Base-by-base conservation (phyloP, 2,113 vertebrate species). In the Salvator merianae region DNA sequence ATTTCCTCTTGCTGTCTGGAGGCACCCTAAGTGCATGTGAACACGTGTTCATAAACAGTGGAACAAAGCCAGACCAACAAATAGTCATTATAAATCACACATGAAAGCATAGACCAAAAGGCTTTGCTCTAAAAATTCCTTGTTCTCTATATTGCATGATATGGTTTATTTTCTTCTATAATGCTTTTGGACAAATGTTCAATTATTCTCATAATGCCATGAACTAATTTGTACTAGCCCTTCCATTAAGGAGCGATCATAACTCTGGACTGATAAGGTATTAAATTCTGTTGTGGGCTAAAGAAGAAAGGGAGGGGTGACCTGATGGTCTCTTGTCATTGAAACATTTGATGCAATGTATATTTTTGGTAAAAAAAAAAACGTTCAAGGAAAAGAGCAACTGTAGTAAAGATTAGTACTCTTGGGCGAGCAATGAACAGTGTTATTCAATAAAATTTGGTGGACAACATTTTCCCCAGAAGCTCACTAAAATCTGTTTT, bases 171-270 rank as follows among this genome's bases (percentile, higher is more conserved):
- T 95, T 94, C 95, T 95, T 93, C 93, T 93, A 91, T 89, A 92
- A 78, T 94, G 88, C 85, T 87, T 86, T 88, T 92, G 90, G 91
- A 93, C 90, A 94, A 94, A 93, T 94, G 85, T 92, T 92, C 93
- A 95, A 94, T 91, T 94, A 93, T 93, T 95, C 94, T 89, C 95
- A 95, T 94, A 95, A 94, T 94, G 94, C 92, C 87, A 94, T 91
- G 95, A 95, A 95, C 93, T 53, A 59, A 95, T 94, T 94, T 95
- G 94, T 95, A 95, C 95, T 95, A 88, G 91, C 86, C 86, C 84
- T 82, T 89, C 89, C 90, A 90, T 94, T 93, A 90, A 68, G 88
- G 92, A 91, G 94, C 93, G 92, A 88, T 94, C 91, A 90, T 87
- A 92, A 94, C 82, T 93, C 85, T 91, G 91, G 89, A 94, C 92